Conservation (phyloP, 1,140 invertebrate genomes). For the Trachelipus rathkii region DNA sequence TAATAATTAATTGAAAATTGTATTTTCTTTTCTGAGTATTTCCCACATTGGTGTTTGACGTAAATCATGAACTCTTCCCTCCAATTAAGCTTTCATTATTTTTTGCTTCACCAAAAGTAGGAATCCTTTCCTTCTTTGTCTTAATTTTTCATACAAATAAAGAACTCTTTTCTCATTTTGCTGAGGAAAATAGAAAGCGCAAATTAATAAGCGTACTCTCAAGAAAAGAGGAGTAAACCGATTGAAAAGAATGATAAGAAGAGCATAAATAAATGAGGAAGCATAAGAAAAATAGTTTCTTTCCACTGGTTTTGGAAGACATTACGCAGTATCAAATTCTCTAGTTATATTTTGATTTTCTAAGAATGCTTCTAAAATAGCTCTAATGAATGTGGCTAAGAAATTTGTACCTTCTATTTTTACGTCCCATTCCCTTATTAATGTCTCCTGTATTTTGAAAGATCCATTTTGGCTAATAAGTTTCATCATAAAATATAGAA, state of each 20-base stretch:
- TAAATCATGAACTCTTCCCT: constrained; percentile 20
- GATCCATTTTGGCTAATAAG: background rate
- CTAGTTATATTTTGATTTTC: background rate
- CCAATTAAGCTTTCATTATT: constrained; percentile 17
- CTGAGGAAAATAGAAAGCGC: constrained; percentile 17
- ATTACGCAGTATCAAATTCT: constrained; percentile 18
- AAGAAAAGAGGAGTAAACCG: constrained; percentile 16
- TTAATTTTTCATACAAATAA: constrained; percentile 20
- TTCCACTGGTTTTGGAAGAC: constrained; percentile 19
- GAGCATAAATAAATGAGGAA: background rate
- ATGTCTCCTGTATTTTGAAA: background rate
- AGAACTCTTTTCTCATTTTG: constrained; percentile 20
- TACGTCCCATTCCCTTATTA: background rate
- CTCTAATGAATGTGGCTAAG: background rate
- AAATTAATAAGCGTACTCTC: constrained; percentile 7
- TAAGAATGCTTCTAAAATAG: background rate
- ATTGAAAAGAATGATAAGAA: constrained; percentile 2
- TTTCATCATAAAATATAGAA: background rate
- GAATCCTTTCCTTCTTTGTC: constrained; percentile 19
- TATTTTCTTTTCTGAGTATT: background rate
- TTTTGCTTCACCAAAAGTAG: constrained; percentile 20
- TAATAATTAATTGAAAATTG: background rate
- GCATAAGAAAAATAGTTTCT: constrained; percentile 11
- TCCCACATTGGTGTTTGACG: constrained; percentile 13
- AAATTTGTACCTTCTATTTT: background rate